Percentiles rank a stretch among this genome's conserved stretches.
These are phyloP conservation scores for Pentalonia nigronervosa DNA, from an alignment of 1,140 invertebrate genomes.

Conservation along the genomic window DNA sequence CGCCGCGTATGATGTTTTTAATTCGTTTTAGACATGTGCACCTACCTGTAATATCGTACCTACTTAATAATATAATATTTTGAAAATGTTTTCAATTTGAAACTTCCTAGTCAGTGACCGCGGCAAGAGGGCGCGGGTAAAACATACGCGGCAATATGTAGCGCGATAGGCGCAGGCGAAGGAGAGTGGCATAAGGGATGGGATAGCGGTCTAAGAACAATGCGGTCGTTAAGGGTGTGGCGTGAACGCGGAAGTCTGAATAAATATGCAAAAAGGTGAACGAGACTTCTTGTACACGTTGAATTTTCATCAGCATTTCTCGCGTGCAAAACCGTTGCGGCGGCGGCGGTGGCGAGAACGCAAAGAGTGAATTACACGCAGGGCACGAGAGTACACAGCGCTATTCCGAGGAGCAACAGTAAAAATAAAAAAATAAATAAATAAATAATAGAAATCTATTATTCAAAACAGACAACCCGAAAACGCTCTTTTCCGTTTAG, in stretches of 20 bases:
- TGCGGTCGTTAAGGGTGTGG: conserved; percentile 21
- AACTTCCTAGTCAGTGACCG: background rate
- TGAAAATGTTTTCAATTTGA: background rate
- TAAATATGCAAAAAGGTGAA: conserved; percentile 44
- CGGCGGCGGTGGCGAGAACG: background rate
- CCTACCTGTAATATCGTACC: no score
- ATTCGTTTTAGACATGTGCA: background rate
- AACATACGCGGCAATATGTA: background rate
- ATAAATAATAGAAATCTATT: conserved; percentile 56
- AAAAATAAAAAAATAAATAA: conserved; percentile 38
- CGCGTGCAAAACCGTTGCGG: background rate
- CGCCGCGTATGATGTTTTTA: background rate
- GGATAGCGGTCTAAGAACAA: conserved; percentile 1
- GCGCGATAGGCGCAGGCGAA: background rate
- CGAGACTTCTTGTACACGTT: conserved; percentile 1
- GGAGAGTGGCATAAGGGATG: background rate
- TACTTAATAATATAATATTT: background rate
- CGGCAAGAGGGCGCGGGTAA: no score
- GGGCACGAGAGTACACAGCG: background rate
- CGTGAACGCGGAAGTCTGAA: conserved; percentile 4
- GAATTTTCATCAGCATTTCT: conserved; percentile 43
- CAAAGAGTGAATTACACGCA: conserved; percentile 19
- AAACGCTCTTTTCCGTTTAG: conserved; percentile 50
- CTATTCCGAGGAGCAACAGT: background rate
- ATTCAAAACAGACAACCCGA: conserved; percentile 56